These are phyloP conservation scores for Myocastor coypus DNA, from an alignment of 2,113 vertebrate genomes.

Conservation along the genomic window DNA sequence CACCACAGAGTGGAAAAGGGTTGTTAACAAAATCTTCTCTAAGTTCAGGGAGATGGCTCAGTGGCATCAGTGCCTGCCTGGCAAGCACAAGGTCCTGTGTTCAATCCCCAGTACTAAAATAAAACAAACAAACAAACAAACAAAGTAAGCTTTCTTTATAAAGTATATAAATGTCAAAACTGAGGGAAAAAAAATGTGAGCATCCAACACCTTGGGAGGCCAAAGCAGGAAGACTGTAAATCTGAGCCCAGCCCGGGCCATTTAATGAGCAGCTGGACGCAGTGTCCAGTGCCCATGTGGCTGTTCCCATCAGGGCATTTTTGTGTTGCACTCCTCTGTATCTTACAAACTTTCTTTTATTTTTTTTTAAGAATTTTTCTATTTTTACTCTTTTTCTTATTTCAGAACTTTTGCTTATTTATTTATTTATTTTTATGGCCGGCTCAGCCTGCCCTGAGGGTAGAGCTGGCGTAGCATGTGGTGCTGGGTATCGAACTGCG, in stretches of 20 bases:
- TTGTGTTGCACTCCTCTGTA: background rate
- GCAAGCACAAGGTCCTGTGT: too few species aligned
- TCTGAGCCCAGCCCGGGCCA: background rate
- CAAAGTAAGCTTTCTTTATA: background rate
- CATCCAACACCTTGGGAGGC: background rate
- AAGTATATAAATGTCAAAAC: background rate
- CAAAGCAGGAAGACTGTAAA: background rate
- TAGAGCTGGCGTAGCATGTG: too few species aligned
- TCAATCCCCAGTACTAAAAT: too few species aligned
- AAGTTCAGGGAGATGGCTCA: too few species aligned
- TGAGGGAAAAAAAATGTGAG: background rate
- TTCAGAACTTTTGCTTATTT: too few species aligned
- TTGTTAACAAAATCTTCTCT: background rate
- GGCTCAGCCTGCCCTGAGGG: too few species aligned
- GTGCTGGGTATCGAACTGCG: too few species aligned
- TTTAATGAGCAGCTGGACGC: background rate
- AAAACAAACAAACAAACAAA: too few species aligned
- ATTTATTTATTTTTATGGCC: too few species aligned
- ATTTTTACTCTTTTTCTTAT: too few species aligned
- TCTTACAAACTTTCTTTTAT: conserved; percentile 8
- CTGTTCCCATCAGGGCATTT: background rate
- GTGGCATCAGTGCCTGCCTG: too few species aligned
- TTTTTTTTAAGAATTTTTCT: too few species aligned
- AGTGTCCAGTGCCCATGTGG: background rate
- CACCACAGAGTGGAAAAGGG: background rate